A percentile compares a stretch with the other conserved stretches of the same genome.
These are phyloP conservation scores for Cichladusa arquata DNA, from an alignment of 2,113 vertebrate species.

Conservation along the genomic window DNA sequence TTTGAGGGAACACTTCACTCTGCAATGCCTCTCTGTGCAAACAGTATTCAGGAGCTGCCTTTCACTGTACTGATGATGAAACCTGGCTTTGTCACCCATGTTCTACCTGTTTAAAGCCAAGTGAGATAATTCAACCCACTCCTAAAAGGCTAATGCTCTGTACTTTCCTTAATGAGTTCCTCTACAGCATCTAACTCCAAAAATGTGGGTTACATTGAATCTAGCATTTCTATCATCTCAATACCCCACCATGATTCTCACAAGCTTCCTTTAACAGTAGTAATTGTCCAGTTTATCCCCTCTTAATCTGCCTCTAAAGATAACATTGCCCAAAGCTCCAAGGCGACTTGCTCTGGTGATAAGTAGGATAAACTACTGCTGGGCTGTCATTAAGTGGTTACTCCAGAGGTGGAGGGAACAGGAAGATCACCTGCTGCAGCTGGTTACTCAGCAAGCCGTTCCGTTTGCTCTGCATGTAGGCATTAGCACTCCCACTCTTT, in stretches of 20 bases:
- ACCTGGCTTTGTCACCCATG: neutral
- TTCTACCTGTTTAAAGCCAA: neutral
- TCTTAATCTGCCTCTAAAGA: neutral
- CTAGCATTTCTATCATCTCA: neutral
- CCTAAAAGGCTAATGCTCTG: neutral
- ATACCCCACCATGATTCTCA: neutral
- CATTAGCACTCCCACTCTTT: constrained; percentile 93
- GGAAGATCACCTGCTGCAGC: constrained; percentile 86
- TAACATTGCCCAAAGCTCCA: neutral
- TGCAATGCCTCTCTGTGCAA: neutral
- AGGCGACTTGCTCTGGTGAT: neutral
- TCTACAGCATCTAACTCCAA: neutral
- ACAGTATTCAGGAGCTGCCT: neutral
- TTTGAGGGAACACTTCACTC: rapidly evolving
- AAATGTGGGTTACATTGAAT: neutral
- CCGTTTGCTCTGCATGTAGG: constrained; percentile 97
- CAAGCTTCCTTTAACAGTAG: neutral
- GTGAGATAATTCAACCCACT: neutral
- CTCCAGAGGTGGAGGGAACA: neutral
- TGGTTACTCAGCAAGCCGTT: constrained; percentile 90
- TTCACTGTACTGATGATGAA: neutral
- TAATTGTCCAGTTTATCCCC: neutral
- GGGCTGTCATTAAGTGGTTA: neutral
- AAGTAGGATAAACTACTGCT: neutral
- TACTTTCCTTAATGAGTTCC: neutral